Conservation (phyloP, 1,140 invertebrate genomes). For the Eurosta solidaginis region DNA sequence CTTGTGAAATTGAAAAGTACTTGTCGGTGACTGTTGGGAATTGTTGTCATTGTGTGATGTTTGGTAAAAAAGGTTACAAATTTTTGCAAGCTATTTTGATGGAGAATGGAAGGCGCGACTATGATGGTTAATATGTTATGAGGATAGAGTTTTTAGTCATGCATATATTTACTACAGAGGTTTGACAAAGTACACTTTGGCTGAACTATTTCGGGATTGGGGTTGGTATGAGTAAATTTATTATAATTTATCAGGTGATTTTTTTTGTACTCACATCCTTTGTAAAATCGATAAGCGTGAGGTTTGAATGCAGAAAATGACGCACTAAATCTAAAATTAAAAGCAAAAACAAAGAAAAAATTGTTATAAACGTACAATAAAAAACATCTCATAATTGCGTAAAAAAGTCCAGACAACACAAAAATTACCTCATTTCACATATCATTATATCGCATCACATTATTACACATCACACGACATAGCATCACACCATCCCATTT, state of each 20-base stretch:
- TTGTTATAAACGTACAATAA: neutral
- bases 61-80: too few relatives aligned
- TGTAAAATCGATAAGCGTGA: slow-evolving; percentile 52
- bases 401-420: neutral
- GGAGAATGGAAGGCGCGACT: too few relatives aligned
- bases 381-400: neutral
- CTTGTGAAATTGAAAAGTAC: neutral
- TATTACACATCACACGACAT: neutral
- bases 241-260: too few relatives aligned
- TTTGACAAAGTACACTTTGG: too few relatives aligned
- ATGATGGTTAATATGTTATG: too few relatives aligned
- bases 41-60: too few relatives aligned
- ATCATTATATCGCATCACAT: neutral
- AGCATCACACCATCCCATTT: too few relatives aligned
- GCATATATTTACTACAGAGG: too few relatives aligned
- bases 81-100: too few relatives aligned
- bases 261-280: slow-evolving; percentile 47
- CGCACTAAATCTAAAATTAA: slow-evolving; percentile 40
- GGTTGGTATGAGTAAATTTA: too few relatives aligned
- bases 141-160: too few relatives aligned
- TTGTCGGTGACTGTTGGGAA: neutral
- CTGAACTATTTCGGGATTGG: too few relatives aligned
- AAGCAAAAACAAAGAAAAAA: neutral
- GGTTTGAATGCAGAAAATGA: slow-evolving; percentile 54
- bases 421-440: neutral